Evolutionary conservation across 2,888 invertebrate genomes (phyloP).

Genomic region (Anthoptus insignis): DNA sequence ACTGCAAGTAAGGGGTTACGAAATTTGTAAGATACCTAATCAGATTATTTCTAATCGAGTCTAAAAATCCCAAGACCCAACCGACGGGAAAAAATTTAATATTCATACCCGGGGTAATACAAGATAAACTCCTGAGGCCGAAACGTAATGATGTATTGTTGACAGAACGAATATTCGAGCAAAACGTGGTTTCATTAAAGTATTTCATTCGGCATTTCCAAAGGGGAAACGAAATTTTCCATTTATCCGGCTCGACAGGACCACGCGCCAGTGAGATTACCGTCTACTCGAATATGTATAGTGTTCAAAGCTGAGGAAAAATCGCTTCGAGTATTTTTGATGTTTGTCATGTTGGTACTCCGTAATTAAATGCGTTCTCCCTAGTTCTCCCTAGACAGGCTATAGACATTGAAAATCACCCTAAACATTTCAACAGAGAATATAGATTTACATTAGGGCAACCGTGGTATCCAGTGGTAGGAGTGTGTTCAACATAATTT

Average conservation of each 20-base stretch:
- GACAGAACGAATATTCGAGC: conserved; percentile 13
- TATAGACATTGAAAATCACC: no score
- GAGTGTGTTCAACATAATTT: no score
- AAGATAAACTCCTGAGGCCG: not conserved
- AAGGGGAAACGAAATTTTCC: conserved; percentile 11
- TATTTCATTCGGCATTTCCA: conserved; percentile 8
- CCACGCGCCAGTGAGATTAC: not conserved
- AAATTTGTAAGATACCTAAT: no score
- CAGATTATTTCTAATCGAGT: not conserved
- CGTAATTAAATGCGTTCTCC: not conserved
- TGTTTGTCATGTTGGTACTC: not conserved
- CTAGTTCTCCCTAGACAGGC: no score
- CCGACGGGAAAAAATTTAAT: not conserved
- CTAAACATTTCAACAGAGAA: no score
- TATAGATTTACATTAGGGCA: no score
- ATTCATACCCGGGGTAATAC: conserved; percentile 10
- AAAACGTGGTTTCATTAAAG: conserved; percentile 7
- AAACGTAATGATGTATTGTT: conserved; percentile 24
- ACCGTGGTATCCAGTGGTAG: no score
- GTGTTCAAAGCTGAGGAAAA: not conserved
- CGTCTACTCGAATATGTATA: not conserved
- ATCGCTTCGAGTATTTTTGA: not conserved
- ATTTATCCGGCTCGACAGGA: conserved; percentile 14
- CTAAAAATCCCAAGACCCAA: not conserved
- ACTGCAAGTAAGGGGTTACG: no score